Evolutionary conservation across 2,888 invertebrate genomes (phyloP), one percentile per base, ranked within the genome.

Genomic region (Cecidostiba fungosa): DNA sequence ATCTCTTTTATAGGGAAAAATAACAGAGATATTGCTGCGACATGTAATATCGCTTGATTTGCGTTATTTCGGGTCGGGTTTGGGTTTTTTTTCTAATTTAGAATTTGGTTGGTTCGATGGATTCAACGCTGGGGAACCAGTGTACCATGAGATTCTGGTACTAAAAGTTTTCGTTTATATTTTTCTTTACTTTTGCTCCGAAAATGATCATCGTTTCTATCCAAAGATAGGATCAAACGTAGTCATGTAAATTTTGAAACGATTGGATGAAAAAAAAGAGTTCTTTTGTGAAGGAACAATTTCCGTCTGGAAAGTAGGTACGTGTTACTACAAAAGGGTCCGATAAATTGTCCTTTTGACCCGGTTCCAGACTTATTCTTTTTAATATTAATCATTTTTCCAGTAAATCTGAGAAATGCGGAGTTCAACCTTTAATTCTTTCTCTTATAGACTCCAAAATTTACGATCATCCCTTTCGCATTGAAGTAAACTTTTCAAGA

Each of bases 61-160:
- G 26, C 26, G 26, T 26, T 23, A 12, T 62, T 23, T 23, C 19
- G 62, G 1, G 14, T 12, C 26, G 62, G 8, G 26, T 6, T 19
- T 50, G 6, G n/a, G 32, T 36, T 70, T 50, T 23, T 70, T 32
- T 70, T 16, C 8, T 32, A 32, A 66, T 5, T 39, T 50, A 39
- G 47, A 47, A 47, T 69, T 69, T 19, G 47, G 43, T 12, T 32
- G 16, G n/a, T 70, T 79, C 69, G 16, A 54, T 70, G 36, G 50
- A 79, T 70, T 70, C 36, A 54, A 79, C 50, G 70, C 6, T 10
- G n/a, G 10, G 62, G 10, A 43, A 43, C 10, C 39, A 10, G 39
- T 39, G 39, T 10, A 39, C 10, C 39, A 36, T 14, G 14, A 70
- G 16, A 5, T 36, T 12, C n/a, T 73, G 14, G 36, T 6, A n/a